A percentile compares a stretch with the other conserved stretches of the same genome.
These are phyloP conservation scores for Drosophila kanapiae DNA, from an alignment of 1,140 invertebrate genomes.

Conservation along the genomic window DNA sequence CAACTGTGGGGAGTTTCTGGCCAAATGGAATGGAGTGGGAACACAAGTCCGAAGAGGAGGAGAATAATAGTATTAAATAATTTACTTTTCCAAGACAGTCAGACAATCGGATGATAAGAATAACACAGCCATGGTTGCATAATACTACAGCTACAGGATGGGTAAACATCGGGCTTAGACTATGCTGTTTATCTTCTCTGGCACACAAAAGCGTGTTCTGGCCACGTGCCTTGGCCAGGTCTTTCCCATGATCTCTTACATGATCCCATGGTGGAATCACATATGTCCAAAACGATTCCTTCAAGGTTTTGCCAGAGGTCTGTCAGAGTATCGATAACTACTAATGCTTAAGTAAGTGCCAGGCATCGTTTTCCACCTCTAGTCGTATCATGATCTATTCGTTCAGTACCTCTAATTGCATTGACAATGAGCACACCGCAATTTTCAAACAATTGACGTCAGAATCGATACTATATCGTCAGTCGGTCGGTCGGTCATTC, in stretches of 20 bases:
- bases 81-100: slow-evolving; percentile 28
- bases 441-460: slow-evolving; percentile 66
- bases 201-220: slow-evolving; percentile 25
- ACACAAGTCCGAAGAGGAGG: slow-evolving; percentile 31
- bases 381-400: slow-evolving; percentile 37
- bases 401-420: slow-evolving; percentile 57
- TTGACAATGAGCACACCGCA: slow-evolving; percentile 51
- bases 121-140: slow-evolving; percentile 13
- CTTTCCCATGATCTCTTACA: slow-evolving; percentile 43
- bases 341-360: slow-evolving; percentile 47
- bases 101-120: slow-evolving; percentile 34
- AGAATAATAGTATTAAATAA: slow-evolving; percentile 49
- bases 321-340: slow-evolving; percentile 48
- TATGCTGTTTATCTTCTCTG: slow-evolving; percentile 20
- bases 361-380: slow-evolving; percentile 24
- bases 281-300: slow-evolving; percentile 42
- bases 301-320: neutral
- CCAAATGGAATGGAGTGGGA: slow-evolving; percentile 24
- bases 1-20: slow-evolving; percentile 58
- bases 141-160: slow-evolving; percentile 9
- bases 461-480: slow-evolving; percentile 30
- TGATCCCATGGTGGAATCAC: slow-evolving; percentile 9
- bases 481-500: slow-evolving; percentile 19
- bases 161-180: slow-evolving; percentile 20
- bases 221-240: slow-evolving; percentile 33